Conservation (phyloP, 92 coral and sea anemone genomes). For the Phenganax subtilis region DNA sequence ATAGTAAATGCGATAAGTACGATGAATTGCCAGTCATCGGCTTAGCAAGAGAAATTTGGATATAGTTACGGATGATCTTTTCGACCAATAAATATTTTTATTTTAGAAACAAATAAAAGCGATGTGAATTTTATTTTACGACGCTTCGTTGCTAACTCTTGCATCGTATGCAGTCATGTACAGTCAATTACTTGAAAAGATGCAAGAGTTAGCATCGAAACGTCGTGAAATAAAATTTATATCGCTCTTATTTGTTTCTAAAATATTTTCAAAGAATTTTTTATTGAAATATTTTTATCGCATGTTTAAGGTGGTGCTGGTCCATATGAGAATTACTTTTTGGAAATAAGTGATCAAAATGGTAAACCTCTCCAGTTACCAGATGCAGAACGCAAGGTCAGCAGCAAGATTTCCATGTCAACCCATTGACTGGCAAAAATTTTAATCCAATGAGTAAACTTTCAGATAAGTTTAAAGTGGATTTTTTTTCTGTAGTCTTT, state of each 20-base stretch:
- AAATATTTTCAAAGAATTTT: neutral
- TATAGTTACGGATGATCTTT: too few relatives aligned
- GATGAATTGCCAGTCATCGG: too few relatives aligned
- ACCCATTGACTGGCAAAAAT: neutral
- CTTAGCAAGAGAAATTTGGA: too few relatives aligned
- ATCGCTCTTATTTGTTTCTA: too few relatives aligned
- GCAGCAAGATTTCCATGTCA: neutral
- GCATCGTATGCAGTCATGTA: neutral
- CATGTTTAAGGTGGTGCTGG: conserved; percentile 35
- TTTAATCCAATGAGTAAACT: neutral
- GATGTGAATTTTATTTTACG: too few relatives aligned
- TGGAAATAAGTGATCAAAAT: conserved; percentile 84
- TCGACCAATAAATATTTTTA: too few relatives aligned
- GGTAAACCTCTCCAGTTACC: conserved; percentile 76
- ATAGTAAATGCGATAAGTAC: too few relatives aligned
- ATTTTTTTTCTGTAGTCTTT: conserved; percentile 52
- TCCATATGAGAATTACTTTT: conserved; percentile 52
- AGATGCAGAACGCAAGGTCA: conserved; percentile 80
- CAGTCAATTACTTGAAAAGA: too few relatives aligned
- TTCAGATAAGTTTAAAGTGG: neutral
- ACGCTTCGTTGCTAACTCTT: too few relatives aligned
- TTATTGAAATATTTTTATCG: neutral
- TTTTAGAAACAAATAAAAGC: too few relatives aligned
- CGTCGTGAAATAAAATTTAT: too few relatives aligned
- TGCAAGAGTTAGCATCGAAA: too few relatives aligned